Percentiles rank a stretch among this genome's conserved stretches.
These are phyloP conservation scores for Keiferia lycopersicella DNA, from an alignment of 2,888 invertebrate genomes.

Conservation along the genomic window DNA sequence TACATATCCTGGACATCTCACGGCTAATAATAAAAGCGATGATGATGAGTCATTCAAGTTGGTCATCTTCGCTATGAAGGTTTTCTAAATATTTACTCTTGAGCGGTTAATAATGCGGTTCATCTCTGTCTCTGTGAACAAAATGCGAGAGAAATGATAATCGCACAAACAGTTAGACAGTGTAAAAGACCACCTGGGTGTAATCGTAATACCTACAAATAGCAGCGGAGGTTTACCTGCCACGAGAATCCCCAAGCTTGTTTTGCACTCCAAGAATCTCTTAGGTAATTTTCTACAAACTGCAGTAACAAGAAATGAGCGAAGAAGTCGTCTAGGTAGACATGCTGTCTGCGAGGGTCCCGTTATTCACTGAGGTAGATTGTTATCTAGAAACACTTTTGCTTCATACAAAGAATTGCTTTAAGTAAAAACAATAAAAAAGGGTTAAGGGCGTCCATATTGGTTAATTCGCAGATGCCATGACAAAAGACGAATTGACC, in stretches of 20 bases:
- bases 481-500: neutral
- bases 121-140: neutral
- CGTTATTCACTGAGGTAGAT: conserved; percentile 7
- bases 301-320: neutral
- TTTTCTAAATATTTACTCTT: neutral
- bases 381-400: neutral
- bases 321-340: neutral
- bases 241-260: neutral
- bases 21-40: too few species aligned
- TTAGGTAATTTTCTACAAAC: neutral
- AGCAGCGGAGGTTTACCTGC: conserved; percentile 10
- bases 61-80: neutral
- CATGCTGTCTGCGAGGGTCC: neutral
- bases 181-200: conserved; percentile 10
- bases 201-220: neutral
- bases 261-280: conserved; percentile 2
- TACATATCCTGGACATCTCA: too few species aligned
- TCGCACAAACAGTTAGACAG: conserved; percentile 23
- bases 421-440: neutral
- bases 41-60: too few species aligned
- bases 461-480: neutral
- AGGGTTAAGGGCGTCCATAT: neutral
- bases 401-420: neutral
- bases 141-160: neutral
- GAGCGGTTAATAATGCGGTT: neutral